Base-by-base conservation (phyloP, 2,797 vertebrate genomes). In the Bradypodion pumilum region DNA sequence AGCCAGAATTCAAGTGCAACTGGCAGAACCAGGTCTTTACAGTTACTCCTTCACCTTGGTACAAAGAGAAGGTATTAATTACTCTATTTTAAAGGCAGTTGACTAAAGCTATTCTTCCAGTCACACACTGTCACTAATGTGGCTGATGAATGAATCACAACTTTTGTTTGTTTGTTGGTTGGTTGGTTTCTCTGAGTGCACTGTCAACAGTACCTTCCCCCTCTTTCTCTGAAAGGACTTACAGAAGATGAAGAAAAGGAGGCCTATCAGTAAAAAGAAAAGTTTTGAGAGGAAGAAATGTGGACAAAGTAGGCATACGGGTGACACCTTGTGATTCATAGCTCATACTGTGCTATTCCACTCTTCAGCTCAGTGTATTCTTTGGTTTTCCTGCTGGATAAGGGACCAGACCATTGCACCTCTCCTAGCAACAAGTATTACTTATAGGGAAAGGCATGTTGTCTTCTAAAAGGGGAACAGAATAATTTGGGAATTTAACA, bases 361-460 rank as follows among this genome's bases (percentile, higher is more conserved):
- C 91, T 96, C 93, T 96, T 95, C 93, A 91, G 70, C 89, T 96
- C 96, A 96, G 97, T 97, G 87, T 87, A 84, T 91, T 92, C 94
- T 91, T 94, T 74, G 91, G 95, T 96, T 97, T 95, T 94, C 93
- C 94, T 92, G 88, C 85, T 92, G 88, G 89, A 0, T 91, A 90
- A 90, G 76, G 77, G 85, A 76, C 78, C 90, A 92, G 89, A 83
- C 84, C 91, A 93, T 29, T 92, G 91, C 92, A 90, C 94, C 95
- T 96, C 96, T 96, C 98, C 96, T 98, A 98, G 98, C 98, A 98
- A 99, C 98, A 95, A 90, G 95, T 95, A 94, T 80, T 90, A 91
- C 89, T 92, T 85, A 40, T 82, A 76, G 6, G 82, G 92, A 93
- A 94, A 95, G 93, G 89, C 93, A 93, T 88, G 93, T 86, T 93